Evolutionary conservation across 2,888 invertebrate species (phyloP), one percentile per base, ranked within the genome.

Genomic region (Schrankia costaestrigalis): DNA sequence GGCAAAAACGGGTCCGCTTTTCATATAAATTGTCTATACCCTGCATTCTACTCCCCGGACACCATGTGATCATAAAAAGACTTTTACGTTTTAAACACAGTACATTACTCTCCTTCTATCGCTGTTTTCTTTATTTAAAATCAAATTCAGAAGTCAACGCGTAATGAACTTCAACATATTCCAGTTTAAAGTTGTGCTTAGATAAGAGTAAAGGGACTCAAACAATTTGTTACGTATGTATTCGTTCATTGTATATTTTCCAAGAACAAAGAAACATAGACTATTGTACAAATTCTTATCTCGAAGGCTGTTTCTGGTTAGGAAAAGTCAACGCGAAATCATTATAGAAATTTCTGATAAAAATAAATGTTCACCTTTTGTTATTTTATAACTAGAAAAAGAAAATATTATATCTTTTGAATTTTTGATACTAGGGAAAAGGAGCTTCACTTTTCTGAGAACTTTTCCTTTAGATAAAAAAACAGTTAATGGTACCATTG

Each of bases 1-100:
- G 69, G 73, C 77, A 80, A 79, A 82, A 83, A 81, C 77, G 65
- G 68, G 76, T 45, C 71, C 73, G 76, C 71, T 75, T 80, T 80
- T 69, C 62, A 74, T 67, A 79, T 80, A 78, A 79, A 82, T 82
- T 69, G 79, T 69, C 57, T 59, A 31, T 42, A 42, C 37, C 48
- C 31, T 45, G 35, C 23, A 26, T 41, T 50, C 49, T 39, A 46
- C 41, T 35, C 26, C 23, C 28, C 13, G 11, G 14, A n/a, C 27
- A 33, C 19, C 15, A 13, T 8, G n/a, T 13, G 1, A 4, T 7
- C 10, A 11, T n/a, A 19, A 17, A 23, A 1, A 11, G 18, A 26
- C 1, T 2, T 31, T 34, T 15, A 3, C 7, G 3, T 1, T 6
- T 1, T 0, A 7, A 8, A 5, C 9, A 13, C 1, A 7, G 23